Percentiles rank a stretch among this genome's conserved stretches.
Conservation (phyloP, 2,888 invertebrate species). For the Drosophila subquinaria region DNA sequence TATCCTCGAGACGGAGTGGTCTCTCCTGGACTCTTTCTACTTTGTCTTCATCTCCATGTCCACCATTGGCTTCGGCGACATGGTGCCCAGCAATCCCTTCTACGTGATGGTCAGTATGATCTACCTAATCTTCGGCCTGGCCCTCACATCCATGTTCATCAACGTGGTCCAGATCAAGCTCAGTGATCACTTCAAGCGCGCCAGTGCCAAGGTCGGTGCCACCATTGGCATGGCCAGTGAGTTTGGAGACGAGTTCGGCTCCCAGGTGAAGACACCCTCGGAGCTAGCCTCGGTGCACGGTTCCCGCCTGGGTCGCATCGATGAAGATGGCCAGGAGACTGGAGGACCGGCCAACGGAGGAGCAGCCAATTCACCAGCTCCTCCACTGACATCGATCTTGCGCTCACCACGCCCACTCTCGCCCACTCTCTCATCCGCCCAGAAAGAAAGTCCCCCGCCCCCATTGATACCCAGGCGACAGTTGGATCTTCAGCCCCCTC, state of each 20-base stretch:
- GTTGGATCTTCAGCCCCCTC: conserved; percentile 45
- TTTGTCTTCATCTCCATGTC: conserved; percentile 99
- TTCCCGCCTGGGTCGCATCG: conserved; percentile 79
- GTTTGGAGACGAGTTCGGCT: conserved; percentile 83
- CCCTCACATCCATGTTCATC: conserved; percentile 98
- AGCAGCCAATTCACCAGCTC: conserved; percentile 19
- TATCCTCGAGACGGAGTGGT: conserved; percentile 91
- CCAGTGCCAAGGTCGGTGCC: conserved; percentile 93
- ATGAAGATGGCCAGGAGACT: conserved; percentile 68
- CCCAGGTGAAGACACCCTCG: conserved; percentile 77
- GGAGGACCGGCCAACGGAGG: neutral
- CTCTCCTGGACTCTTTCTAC: conserved; percentile 97
- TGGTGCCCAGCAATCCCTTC: conserved; percentile 94
- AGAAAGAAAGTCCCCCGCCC: conserved; percentile 72
- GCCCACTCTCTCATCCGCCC: conserved; percentile 30
- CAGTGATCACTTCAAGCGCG: conserved; percentile 93
- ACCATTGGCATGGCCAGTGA: conserved; percentile 90
- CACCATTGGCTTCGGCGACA: conserved; percentile 98
- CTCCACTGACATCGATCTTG: conserved; percentile 67
- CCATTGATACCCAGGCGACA: conserved; percentile 74
- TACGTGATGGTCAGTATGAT: conserved; percentile 96
- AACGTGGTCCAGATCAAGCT: conserved; percentile 95
- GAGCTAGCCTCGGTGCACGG: conserved; percentile 81
- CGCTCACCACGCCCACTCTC: conserved; percentile 67
- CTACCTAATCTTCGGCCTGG: conserved; percentile 96